Evolutionary conservation across 2,888 invertebrate species (phyloP).

Genomic region (Eilema griseolum): DNA sequence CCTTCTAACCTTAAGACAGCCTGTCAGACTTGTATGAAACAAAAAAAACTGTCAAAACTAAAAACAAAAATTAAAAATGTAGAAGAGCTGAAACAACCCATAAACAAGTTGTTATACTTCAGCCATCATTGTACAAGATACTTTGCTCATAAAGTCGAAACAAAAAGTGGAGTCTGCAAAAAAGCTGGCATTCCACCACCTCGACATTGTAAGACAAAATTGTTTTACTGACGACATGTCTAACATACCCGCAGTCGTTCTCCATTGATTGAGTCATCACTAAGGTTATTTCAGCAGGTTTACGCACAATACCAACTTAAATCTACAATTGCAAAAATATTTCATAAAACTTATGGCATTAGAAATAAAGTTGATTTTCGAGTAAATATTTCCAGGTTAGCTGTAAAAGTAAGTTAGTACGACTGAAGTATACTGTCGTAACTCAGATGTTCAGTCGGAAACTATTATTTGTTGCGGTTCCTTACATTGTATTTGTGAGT

Average conservation of each 20-base stretch:
- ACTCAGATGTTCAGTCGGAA: conserved; percentile 80
- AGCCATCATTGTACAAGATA: conserved; percentile 6
- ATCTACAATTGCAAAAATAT: conserved; percentile 20
- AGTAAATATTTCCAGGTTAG: not conserved
- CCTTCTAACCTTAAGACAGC: too few relatives aligned
- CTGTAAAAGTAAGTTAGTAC: conserved; percentile 45
- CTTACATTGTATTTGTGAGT: conserved; percentile 77
- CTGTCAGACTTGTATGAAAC: not conserved
- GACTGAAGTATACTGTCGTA: conserved; percentile 77
- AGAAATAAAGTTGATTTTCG: not conserved
- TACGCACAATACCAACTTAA: conserved; percentile 58
- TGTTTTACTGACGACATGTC: conserved; percentile 79
- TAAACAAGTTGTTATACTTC: conserved; percentile 8
- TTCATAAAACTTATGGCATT: conserved; percentile 19
- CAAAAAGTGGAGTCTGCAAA: conserved; percentile 39
- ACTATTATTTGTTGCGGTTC: conserved; percentile 83
- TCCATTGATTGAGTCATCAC: conserved; percentile 83
- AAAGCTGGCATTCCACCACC: conserved; percentile 51
- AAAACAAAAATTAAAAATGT: not conserved
- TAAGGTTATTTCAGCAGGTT: conserved; percentile 74
- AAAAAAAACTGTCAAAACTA: not conserved
- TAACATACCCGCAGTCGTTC: conserved; percentile 72
- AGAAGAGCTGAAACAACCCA: not conserved
- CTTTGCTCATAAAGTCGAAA: not conserved
- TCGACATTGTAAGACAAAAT: conserved; percentile 79